Evolutionary conservation across 2,113 vertebrate species (phyloP).

Genomic region (Egretta garzetta): DNA sequence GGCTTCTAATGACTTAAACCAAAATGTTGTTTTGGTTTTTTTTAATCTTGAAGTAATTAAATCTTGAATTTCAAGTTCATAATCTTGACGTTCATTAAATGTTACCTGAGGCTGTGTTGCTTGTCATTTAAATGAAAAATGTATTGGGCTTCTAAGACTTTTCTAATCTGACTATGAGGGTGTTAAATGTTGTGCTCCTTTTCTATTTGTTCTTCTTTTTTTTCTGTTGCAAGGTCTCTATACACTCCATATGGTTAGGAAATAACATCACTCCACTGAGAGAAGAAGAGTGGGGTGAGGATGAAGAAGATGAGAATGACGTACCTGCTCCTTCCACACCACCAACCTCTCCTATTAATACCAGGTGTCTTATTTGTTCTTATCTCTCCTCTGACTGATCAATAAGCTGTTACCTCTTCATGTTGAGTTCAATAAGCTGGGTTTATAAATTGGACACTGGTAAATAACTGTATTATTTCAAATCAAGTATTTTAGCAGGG

Average conservation of each 20-base stretch:
- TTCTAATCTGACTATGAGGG: neutral
- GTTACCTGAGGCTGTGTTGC: neutral
- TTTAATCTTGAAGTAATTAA: neutral
- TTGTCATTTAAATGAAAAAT: neutral
- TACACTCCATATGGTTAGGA: conserved; percentile 96
- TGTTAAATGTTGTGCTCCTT: neutral
- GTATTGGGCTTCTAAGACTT: neutral
- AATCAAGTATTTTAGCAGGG: neutral
- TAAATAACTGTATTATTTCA: neutral
- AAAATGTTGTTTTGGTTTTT: neutral
- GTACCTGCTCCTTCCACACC: conserved; percentile 83
- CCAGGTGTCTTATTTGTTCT: conserved; percentile 79
- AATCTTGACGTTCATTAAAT: too few relatives aligned
- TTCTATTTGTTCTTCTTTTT: neutral
- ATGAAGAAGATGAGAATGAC: conserved; percentile 94
- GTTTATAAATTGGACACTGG: neutral
- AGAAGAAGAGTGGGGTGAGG: conserved; percentile 95
- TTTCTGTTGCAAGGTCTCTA: conserved; percentile 85
- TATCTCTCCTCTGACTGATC: neutral
- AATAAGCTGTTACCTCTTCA: neutral
- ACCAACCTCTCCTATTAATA: conserved; percentile 90
- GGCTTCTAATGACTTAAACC: neutral
- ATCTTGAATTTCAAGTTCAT: too few relatives aligned
- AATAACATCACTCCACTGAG: conserved; percentile 95
- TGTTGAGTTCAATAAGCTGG: neutral